phyloP scores from a whole-genome alignment of 2,888 invertebrate genomes.

The Synergus itoensis region DNA sequence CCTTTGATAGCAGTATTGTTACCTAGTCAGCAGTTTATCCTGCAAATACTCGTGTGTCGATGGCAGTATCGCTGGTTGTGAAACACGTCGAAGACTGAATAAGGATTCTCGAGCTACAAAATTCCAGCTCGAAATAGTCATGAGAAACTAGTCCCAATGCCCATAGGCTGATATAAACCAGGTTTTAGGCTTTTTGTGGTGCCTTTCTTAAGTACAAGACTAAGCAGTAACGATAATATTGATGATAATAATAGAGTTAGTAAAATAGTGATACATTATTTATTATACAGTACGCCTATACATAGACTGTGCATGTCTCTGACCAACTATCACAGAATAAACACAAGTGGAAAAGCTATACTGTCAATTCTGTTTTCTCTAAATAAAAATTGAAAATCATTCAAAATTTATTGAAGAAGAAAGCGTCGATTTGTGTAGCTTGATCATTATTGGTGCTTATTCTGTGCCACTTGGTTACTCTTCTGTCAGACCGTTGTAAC shows the following conservation, averaged over 20 bases:
- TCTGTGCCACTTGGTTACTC: slow-evolving; percentile 16
- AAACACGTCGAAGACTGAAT: slow-evolving; percentile 75
- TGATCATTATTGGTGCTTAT: slow-evolving; percentile 22
- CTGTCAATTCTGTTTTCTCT: background rate
- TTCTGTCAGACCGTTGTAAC: slow-evolving; percentile 8
- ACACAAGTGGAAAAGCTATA: background rate
- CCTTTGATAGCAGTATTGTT: slow-evolving; percentile 16
- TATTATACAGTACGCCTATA: slow-evolving; percentile 49
- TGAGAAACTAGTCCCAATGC: slow-evolving; percentile 75
- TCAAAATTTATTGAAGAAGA: background rate
- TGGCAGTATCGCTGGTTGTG: slow-evolving; percentile 65
- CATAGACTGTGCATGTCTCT: slow-evolving; percentile 48
- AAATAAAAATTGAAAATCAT: background rate
- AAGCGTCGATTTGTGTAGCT: slow-evolving; percentile 14
- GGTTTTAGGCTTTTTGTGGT: slow-evolving; percentile 71
- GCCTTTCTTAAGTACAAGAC: slow-evolving; percentile 71
- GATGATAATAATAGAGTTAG: slow-evolving; percentile 50
- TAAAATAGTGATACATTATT: slow-evolving; percentile 55
- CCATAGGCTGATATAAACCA: slow-evolving; percentile 66
- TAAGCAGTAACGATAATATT: slow-evolving; percentile 56
- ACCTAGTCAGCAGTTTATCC: slow-evolving; percentile 22
- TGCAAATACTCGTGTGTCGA: slow-evolving; percentile 35
- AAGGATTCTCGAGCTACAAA: slow-evolving; percentile 63
- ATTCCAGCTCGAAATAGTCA: slow-evolving; percentile 73
- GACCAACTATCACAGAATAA: slow-evolving; percentile 32